Conservation (phyloP, 2,113 vertebrate genomes). For the Pterocles orientalis region DNA sequence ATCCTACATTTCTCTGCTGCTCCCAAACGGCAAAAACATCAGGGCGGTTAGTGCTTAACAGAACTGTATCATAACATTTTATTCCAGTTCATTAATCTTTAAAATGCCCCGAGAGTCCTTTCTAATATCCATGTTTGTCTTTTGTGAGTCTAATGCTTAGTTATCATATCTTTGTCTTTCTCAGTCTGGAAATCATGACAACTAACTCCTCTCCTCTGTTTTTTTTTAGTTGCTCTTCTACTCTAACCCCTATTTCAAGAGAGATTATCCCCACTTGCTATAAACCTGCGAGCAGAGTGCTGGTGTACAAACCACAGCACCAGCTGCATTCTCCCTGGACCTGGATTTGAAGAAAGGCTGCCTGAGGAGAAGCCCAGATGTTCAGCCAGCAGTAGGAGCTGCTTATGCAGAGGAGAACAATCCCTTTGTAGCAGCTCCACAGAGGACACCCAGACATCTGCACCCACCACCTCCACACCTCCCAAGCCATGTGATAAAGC, state of each 20-base stretch:
- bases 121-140: neutral
- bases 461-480: neutral
- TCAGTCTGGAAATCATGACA: neutral
- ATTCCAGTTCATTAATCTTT: neutral
- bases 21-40: neutral
- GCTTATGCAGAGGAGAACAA: neutral
- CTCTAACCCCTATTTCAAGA: conserved; percentile 17
- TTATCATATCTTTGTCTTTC: neutral
- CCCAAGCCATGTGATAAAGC: neutral
- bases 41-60: neutral
- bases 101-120: neutral
- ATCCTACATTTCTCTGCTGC: neutral
- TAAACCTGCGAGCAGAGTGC: neutral
- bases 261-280: conserved; percentile 9
- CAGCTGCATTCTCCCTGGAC: neutral
- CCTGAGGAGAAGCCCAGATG: neutral
- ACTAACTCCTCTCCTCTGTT: neutral
- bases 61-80: neutral
- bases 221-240: conserved; percentile 26
- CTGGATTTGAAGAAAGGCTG: neutral
- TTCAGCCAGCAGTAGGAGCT: neutral
- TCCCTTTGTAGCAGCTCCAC: neutral
- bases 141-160: neutral
- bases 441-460: neutral
- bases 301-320: neutral